These are phyloP conservation scores for Glaucopsyche alexis DNA, from an alignment of 2,888 invertebrate species.

Conservation along the genomic window DNA sequence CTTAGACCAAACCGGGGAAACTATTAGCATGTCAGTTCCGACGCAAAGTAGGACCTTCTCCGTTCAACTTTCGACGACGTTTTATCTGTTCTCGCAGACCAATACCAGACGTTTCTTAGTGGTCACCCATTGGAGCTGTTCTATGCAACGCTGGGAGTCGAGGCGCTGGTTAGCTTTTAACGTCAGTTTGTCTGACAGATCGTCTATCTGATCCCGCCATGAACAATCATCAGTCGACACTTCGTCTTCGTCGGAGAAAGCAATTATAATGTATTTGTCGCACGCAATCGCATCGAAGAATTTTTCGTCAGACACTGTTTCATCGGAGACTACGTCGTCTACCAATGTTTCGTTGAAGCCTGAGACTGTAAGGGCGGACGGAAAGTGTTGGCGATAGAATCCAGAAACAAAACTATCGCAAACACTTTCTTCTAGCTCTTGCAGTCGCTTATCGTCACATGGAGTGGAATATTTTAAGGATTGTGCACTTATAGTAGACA, in stretches of 20 bases:
- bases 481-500: no score
- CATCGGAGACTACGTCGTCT: background rate
- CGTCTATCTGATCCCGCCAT: constrained; percentile 13
- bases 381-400: constrained; percentile 10
- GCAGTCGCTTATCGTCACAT: background rate
- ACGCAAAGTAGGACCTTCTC: constrained; percentile 2
- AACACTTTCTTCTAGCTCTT: background rate
- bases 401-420: background rate
- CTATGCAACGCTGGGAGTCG: background rate
- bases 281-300: background rate
- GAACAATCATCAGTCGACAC: background rate
- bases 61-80: background rate
- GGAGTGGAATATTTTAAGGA: background rate
- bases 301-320: background rate
- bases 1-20: background rate
- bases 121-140: constrained; percentile 3
- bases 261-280: background rate
- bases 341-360: background rate
- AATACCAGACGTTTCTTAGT: background rate
- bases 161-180: background rate
- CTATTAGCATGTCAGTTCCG: background rate
- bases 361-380: background rate
- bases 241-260: constrained; percentile 2
- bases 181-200: constrained; percentile 1
- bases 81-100: background rate